phyloP scores from a whole-genome alignment of 1,140 invertebrate species.

The Drosophila carrolli region DNA sequence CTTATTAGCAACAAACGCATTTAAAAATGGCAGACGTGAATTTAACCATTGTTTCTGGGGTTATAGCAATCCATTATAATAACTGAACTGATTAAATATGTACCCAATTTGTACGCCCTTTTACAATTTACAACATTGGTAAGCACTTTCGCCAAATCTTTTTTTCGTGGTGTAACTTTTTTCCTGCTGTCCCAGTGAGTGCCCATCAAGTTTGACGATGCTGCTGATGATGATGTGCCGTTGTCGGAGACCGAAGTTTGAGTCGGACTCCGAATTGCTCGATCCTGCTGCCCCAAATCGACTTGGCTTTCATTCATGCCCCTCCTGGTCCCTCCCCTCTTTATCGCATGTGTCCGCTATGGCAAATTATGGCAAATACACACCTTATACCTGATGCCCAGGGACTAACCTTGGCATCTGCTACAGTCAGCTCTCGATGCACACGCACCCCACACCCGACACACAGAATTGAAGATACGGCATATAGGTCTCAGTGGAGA shows the following conservation, averaged over 20 bases:
- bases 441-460: constrained; percentile 47
- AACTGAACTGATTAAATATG: no score
- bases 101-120: no score
- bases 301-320: constrained; percentile 73
- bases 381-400: constrained; percentile 60
- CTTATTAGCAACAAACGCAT: no score
- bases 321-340: background rate
- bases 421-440: constrained; percentile 40
- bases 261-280: constrained; percentile 44
- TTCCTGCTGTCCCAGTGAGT: constrained; percentile 45
- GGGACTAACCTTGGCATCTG: constrained; percentile 23
- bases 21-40: no score
- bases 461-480: constrained; percentile 8
- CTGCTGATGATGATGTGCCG: constrained; percentile 76
- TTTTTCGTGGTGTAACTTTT: constrained; percentile 33
- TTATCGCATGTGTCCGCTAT: constrained; percentile 65
- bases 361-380: constrained; percentile 84
- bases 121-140: no score
- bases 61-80: no score
- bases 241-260: constrained; percentile 61
- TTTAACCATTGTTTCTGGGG: no score
- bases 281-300: constrained; percentile 38
- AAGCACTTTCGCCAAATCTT: no score
- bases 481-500: constrained; percentile 10
- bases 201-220: constrained; percentile 69